phyloP scores from a whole-genome alignment of 2,888 invertebrate species.

The Monochamus alternatus region DNA sequence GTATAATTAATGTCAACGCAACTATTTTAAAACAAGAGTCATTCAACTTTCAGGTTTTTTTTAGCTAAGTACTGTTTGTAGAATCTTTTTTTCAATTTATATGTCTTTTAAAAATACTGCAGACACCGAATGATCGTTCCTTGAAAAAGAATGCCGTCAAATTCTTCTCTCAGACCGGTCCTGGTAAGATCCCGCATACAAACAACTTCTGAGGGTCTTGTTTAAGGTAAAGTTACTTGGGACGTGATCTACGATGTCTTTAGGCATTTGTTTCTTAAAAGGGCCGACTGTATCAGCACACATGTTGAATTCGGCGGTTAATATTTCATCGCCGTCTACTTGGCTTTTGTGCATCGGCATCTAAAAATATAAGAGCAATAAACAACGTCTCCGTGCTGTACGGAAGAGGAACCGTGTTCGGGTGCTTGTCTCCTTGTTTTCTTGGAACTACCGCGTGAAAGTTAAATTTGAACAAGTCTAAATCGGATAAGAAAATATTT shows the following conservation, averaged over 20 bases:
- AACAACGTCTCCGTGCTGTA: background rate
- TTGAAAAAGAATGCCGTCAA: no score
- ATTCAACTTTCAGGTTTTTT: no score
- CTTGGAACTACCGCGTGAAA: background rate
- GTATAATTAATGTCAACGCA: no score
- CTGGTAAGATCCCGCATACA: slow-evolving; percentile 20
- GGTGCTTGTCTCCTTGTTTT: background rate
- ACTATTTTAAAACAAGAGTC: no score
- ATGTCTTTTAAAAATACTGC: no score
- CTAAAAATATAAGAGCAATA: slow-evolving; percentile 31
- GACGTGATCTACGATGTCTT: slow-evolving; percentile 43
- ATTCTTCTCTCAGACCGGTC: background rate
- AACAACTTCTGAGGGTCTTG: slow-evolving; percentile 31
- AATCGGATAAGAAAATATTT: no score
- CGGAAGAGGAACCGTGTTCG: background rate
- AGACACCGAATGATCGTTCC: no score
- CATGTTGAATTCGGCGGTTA: slow-evolving; percentile 43
- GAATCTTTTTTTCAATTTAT: no score
- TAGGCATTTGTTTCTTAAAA: slow-evolving; percentile 40
- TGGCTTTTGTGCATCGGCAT: slow-evolving; percentile 13
- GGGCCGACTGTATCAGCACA: slow-evolving; percentile 41
- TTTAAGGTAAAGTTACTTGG: slow-evolving; percentile 42
- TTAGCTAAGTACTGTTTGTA: no score
- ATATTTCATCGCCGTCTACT: slow-evolving; percentile 39
- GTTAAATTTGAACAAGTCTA: background rate